Base-by-base conservation (phyloP, 2,113 vertebrate genomes). In the Pagrus major region DNA sequence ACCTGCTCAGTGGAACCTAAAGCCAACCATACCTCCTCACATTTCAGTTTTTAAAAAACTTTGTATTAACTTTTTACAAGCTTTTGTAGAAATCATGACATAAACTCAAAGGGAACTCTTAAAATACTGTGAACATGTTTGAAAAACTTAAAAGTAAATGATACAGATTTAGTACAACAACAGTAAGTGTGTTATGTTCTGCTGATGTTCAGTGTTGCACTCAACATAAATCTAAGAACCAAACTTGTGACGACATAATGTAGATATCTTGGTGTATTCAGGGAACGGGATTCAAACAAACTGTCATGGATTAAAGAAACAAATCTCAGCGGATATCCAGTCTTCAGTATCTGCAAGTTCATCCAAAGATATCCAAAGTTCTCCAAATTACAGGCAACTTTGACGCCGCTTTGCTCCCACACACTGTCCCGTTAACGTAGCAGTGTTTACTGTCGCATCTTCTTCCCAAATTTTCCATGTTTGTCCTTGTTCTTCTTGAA, bases 401-500 rank as follows among this genome's bases (percentile, higher is more conserved):
- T 11, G 29, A 35, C 41, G 27, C 35, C 23, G 14, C 20, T 33
- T 31, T 18, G 11, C 10, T 9, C 0, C 33, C 46, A 63, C 39
- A 56, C 64, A 41, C 35, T 11, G 56, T 79, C 44, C 41, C 3
- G 14, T 74, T 31, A 58, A 18, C 11, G 47, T 46, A 72, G 44
- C 21, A 2, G 42, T 9, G 1, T 49, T 71, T 23, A 55, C 21
- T 1, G 37, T 90, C 82, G 85, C 0, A 9, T 20, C 58, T 73
- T 94, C 72, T 94, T 94, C 51, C 90, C 89, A 82, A 93, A 93
- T 83, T 94, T 94, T 11, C 87, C 93, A 65, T 89, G 97, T 51
- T 56, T 79, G 15, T 95, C 95, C 86, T 95, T 97, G 79, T 89
- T 88, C 61, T 93, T 97, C 94, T 96, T 98, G 66, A 96, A 90